These are phyloP conservation scores for Bufotes viridis DNA, from an alignment of 2,797 vertebrate genomes.

Conservation along the genomic window DNA sequence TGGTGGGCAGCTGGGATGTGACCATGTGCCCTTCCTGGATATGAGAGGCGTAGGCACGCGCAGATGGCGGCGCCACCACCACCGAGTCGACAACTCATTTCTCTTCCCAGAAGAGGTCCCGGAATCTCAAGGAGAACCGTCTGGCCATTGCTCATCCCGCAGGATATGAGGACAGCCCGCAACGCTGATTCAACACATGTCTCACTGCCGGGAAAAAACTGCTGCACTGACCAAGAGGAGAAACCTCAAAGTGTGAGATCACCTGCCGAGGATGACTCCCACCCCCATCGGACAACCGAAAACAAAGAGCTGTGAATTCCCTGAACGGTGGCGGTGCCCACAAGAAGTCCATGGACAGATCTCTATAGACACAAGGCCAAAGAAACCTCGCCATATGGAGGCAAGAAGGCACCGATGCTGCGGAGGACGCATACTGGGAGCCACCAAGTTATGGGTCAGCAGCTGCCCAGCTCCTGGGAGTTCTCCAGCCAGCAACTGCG, in stretches of 20 bases:
- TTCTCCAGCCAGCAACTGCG: too few species aligned
- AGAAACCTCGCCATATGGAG: background rate
- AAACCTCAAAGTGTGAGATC: slow-evolving; percentile 46
- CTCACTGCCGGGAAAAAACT: slow-evolving; percentile 55
- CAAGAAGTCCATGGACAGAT: background rate
- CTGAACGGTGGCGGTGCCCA: background rate
- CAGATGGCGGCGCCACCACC: background rate
- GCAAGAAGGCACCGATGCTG: background rate
- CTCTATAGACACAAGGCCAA: background rate
- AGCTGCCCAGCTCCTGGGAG: too few species aligned
- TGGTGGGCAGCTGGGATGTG: background rate
- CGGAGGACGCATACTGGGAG: too few species aligned
- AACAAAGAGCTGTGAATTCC: background rate
- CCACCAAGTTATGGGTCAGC: too few species aligned
- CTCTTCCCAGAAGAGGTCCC: slow-evolving; percentile 42
- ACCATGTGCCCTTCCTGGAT: background rate
- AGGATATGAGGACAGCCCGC: slow-evolving; percentile 54
- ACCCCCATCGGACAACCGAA: background rate
- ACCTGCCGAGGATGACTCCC: background rate
- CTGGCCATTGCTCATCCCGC: slow-evolving; percentile 38
- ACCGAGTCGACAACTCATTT: background rate
- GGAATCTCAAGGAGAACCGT: slow-evolving; percentile 16
- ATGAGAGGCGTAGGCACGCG: background rate
- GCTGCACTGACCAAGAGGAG: slow-evolving; percentile 27
- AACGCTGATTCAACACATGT: slow-evolving; percentile 48